Conservation (phyloP, 2,888 invertebrate species). For the Hydrotaea diabolus region DNA sequence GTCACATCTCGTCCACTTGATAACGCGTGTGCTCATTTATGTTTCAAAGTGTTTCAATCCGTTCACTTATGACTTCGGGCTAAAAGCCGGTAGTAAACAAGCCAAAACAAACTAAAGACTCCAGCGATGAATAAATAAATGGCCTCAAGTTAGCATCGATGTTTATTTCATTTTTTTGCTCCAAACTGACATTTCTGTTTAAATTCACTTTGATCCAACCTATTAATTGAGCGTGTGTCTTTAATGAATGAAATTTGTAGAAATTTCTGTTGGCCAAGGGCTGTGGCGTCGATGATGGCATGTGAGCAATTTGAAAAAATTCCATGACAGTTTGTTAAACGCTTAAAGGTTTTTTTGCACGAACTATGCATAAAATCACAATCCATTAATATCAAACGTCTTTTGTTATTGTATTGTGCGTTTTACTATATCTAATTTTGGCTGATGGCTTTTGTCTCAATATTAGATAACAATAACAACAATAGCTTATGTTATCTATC, state of each 20-base stretch:
- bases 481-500: too few relatives aligned
- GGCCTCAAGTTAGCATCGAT: background rate
- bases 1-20: background rate
- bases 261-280: background rate
- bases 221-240: background rate
- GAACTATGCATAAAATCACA: background rate
- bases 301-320: background rate
- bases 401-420: background rate
- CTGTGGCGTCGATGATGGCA: too few relatives aligned
- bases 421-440: background rate
- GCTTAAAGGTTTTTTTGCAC: background rate
- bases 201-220: background rate
- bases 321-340: slow-evolving; percentile 1
- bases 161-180: background rate
- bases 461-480: slow-evolving; percentile 24
- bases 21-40: background rate
- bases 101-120: background rate
- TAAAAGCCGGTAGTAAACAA: background rate
- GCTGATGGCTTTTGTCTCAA: slow-evolving; percentile 35
- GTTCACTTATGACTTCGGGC: background rate
- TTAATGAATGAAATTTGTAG: slow-evolving; percentile 9
- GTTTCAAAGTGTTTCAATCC: background rate
- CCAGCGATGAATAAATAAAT: background rate
- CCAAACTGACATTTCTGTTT: background rate
- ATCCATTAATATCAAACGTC: background rate